Evolutionary conservation across 1,140 invertebrate species (phyloP).

Genomic region (Conus betulinus): DNA sequence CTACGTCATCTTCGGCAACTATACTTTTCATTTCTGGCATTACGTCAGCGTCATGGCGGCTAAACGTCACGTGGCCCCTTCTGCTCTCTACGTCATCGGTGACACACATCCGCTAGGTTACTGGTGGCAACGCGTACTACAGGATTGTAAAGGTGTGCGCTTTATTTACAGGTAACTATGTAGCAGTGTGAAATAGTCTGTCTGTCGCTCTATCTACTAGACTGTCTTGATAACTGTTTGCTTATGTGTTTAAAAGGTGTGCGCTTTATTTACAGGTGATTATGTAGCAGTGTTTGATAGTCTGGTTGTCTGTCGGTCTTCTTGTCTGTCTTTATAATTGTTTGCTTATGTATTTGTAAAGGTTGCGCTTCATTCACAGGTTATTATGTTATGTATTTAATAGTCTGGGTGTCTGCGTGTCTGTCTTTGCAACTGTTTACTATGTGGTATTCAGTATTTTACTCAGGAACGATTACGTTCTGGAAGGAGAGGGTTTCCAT

Average conservation of each 20-base stretch:
- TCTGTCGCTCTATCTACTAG: too few relatives aligned
- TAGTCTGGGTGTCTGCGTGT: too few relatives aligned
- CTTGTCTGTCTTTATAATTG: too few relatives aligned
- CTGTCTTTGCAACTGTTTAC: not conserved
- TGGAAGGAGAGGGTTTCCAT: too few relatives aligned
- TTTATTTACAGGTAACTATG: slow-evolving; percentile 5
- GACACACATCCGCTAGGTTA: slow-evolving; percentile 44
- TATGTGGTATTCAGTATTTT: not conserved
- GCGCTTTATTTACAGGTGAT: too few relatives aligned
- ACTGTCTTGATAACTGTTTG: not conserved
- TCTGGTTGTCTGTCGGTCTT: too few relatives aligned
- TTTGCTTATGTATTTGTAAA: too few relatives aligned
- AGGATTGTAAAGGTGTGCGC: slow-evolving; percentile 36
- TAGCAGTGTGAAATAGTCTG: too few relatives aligned
- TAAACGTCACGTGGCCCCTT: slow-evolving; percentile 38
- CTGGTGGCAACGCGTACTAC: slow-evolving; percentile 43
- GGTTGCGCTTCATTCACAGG: too few relatives aligned
- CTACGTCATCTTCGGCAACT: slow-evolving; percentile 47
- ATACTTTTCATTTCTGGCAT: slow-evolving; percentile 46
- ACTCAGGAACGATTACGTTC: too few relatives aligned
- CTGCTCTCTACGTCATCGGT: slow-evolving; percentile 47
- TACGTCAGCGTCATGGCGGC: slow-evolving; percentile 47
- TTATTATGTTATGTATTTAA: too few relatives aligned
- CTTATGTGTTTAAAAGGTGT: not conserved
- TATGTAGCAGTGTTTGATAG: too few relatives aligned